Conservation (phyloP, 2,113 vertebrate genomes). For the Zapornia atra region DNA sequence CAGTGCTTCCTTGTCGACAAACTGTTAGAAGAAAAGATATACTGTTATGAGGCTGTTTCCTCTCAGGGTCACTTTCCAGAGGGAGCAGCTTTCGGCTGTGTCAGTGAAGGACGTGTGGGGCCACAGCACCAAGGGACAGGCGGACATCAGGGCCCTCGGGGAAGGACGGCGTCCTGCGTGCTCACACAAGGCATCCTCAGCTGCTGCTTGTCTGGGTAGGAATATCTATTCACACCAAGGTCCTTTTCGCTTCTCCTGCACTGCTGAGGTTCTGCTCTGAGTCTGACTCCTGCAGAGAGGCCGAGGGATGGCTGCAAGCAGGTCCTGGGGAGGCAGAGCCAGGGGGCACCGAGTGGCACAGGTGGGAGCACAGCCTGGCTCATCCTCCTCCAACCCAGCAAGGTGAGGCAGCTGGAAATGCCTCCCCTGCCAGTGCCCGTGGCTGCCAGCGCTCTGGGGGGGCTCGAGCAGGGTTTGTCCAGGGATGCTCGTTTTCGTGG, state of each 20-base stretch:
- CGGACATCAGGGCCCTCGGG: not conserved
- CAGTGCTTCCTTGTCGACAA: conserved; percentile 16
- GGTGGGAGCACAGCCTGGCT: too few relatives aligned
- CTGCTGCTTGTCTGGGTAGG: not conserved
- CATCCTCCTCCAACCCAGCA: not conserved
- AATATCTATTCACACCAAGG: rapidly evolving
- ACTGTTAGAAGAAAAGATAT: conserved; percentile 27
- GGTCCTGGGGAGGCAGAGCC: not conserved
- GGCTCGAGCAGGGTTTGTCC: not conserved
- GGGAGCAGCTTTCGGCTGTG: not conserved
- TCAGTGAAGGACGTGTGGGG: not conserved
- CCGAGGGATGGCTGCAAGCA: not conserved
- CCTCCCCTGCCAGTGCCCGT: not conserved
- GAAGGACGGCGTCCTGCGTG: not conserved
- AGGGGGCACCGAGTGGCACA: rapidly evolving
- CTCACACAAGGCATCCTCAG: not conserved
- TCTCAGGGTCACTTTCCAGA: not conserved
- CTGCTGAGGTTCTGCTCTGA: too few relatives aligned
- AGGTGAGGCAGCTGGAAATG: not conserved
- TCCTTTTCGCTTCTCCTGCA: not conserved
- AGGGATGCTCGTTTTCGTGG: not conserved
- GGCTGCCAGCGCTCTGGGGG: not conserved
- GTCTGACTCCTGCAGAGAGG: not conserved
- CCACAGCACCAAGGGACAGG: not conserved
- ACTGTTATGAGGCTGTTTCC: not conserved